Conservation (phyloP, 2,888 invertebrate species). For the Platynereis dumerilii region DNA sequence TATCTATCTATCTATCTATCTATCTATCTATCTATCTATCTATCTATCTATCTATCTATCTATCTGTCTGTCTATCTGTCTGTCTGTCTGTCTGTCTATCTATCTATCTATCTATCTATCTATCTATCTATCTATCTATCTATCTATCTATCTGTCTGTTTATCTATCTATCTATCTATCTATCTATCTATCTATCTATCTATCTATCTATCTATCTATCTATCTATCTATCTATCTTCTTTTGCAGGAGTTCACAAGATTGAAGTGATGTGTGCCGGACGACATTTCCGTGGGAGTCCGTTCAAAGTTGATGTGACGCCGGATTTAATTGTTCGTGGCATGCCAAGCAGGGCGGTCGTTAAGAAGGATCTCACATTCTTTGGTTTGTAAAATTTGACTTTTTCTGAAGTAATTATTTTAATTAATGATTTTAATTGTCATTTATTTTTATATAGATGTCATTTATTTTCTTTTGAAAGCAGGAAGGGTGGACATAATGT, state of each 20-base stretch:
- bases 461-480: no score
- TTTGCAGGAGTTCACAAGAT: conserved; percentile 28
- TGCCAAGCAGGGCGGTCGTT: conserved; percentile 9
- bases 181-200: conserved; percentile 5
- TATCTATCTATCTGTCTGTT: conserved; percentile 9
- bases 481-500: no score
- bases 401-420: no score
- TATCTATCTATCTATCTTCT: not conserved
- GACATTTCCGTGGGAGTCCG: conserved; percentile 24
- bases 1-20: conserved; percentile 7
- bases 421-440: no score
- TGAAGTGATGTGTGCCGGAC: conserved; percentile 20
- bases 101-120: conserved; percentile 10
- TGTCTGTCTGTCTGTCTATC: conserved; percentile 4
- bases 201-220: conserved; percentile 2
- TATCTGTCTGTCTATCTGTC: conserved; percentile 7
- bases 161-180: conserved; percentile 11
- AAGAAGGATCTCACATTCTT: conserved; percentile 17
- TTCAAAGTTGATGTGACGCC: conserved; percentile 19
- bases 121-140: conserved; percentile 8
- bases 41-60: conserved; percentile 11
- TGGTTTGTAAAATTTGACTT: no score
- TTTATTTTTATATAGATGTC: no score
- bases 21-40: conserved; percentile 9
- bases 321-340: conserved; percentile 16